Base-by-base conservation (phyloP, 1,140 invertebrate genomes). In the Piezodorus guildinii region DNA sequence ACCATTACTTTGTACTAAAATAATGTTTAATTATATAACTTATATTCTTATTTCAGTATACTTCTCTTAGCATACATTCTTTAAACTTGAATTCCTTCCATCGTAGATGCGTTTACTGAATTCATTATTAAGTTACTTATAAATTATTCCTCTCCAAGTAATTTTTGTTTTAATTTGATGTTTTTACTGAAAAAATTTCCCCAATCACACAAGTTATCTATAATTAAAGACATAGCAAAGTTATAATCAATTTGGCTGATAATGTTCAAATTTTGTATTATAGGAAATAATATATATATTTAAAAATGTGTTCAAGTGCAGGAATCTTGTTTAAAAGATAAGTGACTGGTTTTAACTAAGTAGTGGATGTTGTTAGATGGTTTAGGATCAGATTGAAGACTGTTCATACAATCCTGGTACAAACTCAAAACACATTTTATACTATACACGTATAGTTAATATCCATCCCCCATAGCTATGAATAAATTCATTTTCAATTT, bases 341-440 rank as follows among this genome's bases (percentile, higher is more conserved):
- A 43, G 54, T 64, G 63, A 64, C 63, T 64, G 63, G 49, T 44
- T 64, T 64, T 51, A 54, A 56, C 25, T 58, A 51, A 61, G 63
- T 65, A 65, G 63, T 65, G 64, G 46, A 62, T 60, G 59, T 60
- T 51, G 43, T 45, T 65, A 65, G 64, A 19, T 65, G 64, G 64
- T 30, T 44, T 65, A 62, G 63, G 64, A 65, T 65, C 60, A 54
- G 64, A 65, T 54, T 65, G 64, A 65, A 65, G 64, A 65, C 64
- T 65, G 64, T 65, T 62, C 56, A 60, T 61, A 65, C 17, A 65
- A 56, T 65, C 52, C 60, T 65, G 64, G 64, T 65, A 65, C 64
- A 65, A 65, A 65, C 34, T 43, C 64, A 65, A 27, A 51, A 27
- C 59, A 65, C 30, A 58, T 65, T 65, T 65, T 65, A 65, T 65